Conservation (phyloP, 2,797 vertebrate species). For the Zalophus californianus region DNA sequence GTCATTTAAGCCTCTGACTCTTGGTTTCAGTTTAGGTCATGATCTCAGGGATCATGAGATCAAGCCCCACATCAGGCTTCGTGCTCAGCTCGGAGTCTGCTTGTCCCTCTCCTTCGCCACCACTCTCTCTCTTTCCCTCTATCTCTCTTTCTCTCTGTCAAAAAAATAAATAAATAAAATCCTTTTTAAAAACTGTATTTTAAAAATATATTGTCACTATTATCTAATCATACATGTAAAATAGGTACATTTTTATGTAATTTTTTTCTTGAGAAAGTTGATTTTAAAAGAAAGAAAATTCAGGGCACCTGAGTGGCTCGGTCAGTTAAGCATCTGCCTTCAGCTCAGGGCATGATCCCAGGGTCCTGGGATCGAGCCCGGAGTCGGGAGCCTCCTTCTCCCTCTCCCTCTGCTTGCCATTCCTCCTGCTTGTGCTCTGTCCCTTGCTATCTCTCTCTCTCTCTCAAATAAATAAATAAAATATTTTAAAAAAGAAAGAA, state of each 20-base stretch:
- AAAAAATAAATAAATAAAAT: background rate
- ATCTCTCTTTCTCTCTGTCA: background rate
- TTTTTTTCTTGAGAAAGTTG: background rate
- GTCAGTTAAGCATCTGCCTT: too few relatives aligned
- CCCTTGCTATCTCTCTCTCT: background rate
- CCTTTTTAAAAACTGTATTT: background rate
- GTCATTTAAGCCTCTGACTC: background rate
- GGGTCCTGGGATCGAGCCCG: too few relatives aligned
- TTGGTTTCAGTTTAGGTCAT: background rate
- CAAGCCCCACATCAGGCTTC: background rate
- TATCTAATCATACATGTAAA: background rate
- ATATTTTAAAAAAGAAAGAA: background rate
- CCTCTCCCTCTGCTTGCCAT: background rate
- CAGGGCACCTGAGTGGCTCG: too few relatives aligned
- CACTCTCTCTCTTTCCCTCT: background rate
- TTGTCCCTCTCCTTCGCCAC: background rate
- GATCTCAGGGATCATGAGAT: background rate
- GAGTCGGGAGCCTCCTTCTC: too few relatives aligned
- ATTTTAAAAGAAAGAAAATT: background rate
- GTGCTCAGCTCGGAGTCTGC: background rate
- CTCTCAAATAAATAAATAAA: background rate
- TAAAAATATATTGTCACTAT: background rate
- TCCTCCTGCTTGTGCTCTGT: background rate
- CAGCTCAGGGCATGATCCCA: too few relatives aligned
- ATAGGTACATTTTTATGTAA: background rate